Evolutionary conservation across 2,113 vertebrate genomes (phyloP), one percentile per base, ranked within the genome.

Genomic region (Tor tambroides): DNA sequence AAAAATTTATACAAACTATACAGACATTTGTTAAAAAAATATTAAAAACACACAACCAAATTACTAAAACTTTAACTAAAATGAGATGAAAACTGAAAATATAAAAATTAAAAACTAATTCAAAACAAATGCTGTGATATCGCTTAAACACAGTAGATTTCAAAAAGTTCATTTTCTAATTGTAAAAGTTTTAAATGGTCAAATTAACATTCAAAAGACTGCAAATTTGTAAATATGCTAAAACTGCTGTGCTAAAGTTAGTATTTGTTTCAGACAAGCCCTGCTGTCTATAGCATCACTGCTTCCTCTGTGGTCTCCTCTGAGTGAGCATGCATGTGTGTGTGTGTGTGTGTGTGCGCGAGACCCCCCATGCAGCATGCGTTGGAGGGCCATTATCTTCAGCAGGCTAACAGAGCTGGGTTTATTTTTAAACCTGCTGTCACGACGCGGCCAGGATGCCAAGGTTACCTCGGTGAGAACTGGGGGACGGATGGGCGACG

Each of bases 391-490:
- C 93, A 94, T 94, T 93, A 93, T 94, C 93, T 92, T 93, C 91
- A 67, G 71, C 26, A 90, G 86, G 92, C 93, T 94, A 95, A 95
- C 94, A 92, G 93, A 94, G 90, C 91, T 83, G 56, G 21, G 92
- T 93, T 94, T 95, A 95, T 95, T 96, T 95, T 95, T 94, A 95
- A 95, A 94, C 94, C 92, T 91, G 93, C 94, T 95, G 93, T 94
- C 94, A 92, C 91, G 92, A 91, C 89, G 93, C 89, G 83, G 92
- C 83, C 90, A 90, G 92, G 92, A 92, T 92, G 92, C 92, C 94
- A 95, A 96, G 94, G 94, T 95, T 95, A 95, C 90, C 83, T 88
- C 92, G 91, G 91, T 85, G 87, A 94, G 89, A 92, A 92, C 88
- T 90, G 80, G 86, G 89, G 92, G 90, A 91, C 77, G 65, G 85